Base-by-base conservation (phyloP, 1,140 invertebrate genomes). In the Maconellicoccus hirsutus region DNA sequence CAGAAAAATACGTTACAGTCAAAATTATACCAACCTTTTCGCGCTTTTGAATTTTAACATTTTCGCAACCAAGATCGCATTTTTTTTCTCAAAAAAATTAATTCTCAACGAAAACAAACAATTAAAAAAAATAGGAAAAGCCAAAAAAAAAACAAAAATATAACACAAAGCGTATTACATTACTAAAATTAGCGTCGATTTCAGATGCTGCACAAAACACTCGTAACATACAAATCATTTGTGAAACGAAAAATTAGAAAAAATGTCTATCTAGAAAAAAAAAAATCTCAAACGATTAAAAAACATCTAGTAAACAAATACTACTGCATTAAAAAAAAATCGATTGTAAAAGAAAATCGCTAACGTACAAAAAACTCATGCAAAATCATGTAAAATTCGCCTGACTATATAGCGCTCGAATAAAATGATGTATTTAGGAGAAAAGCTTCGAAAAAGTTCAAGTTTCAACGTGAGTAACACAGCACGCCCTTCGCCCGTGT, bases 91-190 rank as follows among this genome's bases (percentile, higher is more conserved):
- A 66, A 25, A 66, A 66, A 1, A 23, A 66, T 66, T 66, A 66
- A 66, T 23, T 66, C n/a, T 3, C 10, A 66, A 66, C 25, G 8
- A 66, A 8, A 52, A 16, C 8, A 61, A 61, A 22, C 59, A 19
- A 61, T 61, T 22, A 61, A 61, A 61, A 61, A 66, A 6, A 22
- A 6, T 4, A 66, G 25, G n/a, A n/a, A n/a, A n/a, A n/a, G n/a
- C n/a, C n/a, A n/a, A 8, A 23, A 66, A 66, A 66, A 23, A 23
- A 3, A 3, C 3, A 66, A 66, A 66, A 66, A 66, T 23, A 25
- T 23, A 66, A 66, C 61, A 66, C 61, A 66, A 66, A 66, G 61
- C 61, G 25, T 66, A 66, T 66, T 66, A 66, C 10, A 23, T 23
- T 26, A 66, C 21, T 25, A 1, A 66, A 66, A 66, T 26, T 66